phyloP scores from a whole-genome alignment of 2,797 vertebrate species.

The Xenopus petersii region DNA sequence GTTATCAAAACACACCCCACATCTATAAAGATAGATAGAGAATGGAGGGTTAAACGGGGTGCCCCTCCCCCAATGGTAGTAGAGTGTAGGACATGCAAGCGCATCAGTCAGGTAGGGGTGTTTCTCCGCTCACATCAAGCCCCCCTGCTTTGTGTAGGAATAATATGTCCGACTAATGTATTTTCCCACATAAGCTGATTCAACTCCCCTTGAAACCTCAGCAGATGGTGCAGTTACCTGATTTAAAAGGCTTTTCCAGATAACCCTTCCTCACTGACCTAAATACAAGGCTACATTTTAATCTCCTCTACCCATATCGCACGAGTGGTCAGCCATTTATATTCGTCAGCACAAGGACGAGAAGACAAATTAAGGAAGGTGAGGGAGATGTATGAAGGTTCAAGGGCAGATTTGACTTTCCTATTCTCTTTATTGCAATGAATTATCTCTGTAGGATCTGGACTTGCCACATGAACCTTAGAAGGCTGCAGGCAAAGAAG shows the following conservation, averaged over 20 bases:
- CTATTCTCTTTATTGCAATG: not conserved
- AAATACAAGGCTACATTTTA: constrained; percentile 1
- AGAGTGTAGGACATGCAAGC: not conserved
- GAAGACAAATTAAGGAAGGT: not conserved
- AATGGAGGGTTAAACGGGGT: too few species aligned
- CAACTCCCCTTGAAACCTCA: constrained; percentile 18
- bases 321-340: not conserved
- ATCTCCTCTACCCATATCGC: not conserved
- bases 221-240: constrained; percentile 35
- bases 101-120: not conserved
- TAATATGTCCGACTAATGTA: constrained; percentile 17
- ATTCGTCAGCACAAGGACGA: not conserved
- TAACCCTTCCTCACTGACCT: constrained; percentile 23
- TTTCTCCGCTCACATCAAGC: not conserved
- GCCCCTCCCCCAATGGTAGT: not conserved
- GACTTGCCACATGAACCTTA: not conserved
- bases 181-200: not conserved
- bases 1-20: too few species aligned
- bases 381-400: too few species aligned
- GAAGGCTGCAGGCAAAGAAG: not conserved
- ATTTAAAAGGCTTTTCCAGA: constrained; percentile 20
- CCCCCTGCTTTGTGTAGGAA: not conserved
- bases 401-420: not conserved
- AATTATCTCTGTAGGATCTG: constrained; percentile 9
- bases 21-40: too few species aligned